Evolutionary conservation across 2,113 vertebrate genomes (phyloP), one percentile per base, ranked within the genome.

Genomic region (Orycteropus afer): DNA sequence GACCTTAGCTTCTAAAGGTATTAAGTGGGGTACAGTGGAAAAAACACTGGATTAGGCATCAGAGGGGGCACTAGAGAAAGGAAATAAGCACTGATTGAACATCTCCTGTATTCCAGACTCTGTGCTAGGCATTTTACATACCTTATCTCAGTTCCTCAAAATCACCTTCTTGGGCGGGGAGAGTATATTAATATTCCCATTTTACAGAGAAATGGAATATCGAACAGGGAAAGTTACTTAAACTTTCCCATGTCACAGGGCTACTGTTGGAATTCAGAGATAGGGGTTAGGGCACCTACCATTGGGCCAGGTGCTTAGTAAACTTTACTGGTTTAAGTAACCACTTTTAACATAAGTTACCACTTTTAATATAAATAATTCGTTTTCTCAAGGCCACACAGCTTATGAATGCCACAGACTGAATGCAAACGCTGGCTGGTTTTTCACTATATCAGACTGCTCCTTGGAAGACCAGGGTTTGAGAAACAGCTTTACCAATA

Each of bases 1-100:
- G 90, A 96, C 55, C 71, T 96, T 81, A 93, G 82, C 63, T 76
- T 95, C 90, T 93, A 93, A 95, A 71, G 40, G 55, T 34, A 49
- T 9, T 77, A 49, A 34, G 73, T 47, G 49, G 18, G 79, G 47
- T 45, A 14, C 9, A 29, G 25, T 3, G 0, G 59, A 73, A 91
- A 84, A 88, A 82, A 23, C 40, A 47, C 76, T 67, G 82, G n/a
- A 34, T 47, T 42, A 34, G 76, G 29, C 79, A 32, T 27, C 45
- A 73, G 85, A 59, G 34, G 9, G 34, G 53, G 45, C 25, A 71
- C 37, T 14, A 69, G 74, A 59, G 49, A 67, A 92, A 84, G 67
- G 55, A 78, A 77, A 76, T 32, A 15, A 11, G 25, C 45, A 34
- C 5, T 32, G 47, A 61, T 3, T 15, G 57, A 74, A 55, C 18